Conservation (phyloP, 2,888 invertebrate genomes). For the Kryphioiulus occultus region DNA sequence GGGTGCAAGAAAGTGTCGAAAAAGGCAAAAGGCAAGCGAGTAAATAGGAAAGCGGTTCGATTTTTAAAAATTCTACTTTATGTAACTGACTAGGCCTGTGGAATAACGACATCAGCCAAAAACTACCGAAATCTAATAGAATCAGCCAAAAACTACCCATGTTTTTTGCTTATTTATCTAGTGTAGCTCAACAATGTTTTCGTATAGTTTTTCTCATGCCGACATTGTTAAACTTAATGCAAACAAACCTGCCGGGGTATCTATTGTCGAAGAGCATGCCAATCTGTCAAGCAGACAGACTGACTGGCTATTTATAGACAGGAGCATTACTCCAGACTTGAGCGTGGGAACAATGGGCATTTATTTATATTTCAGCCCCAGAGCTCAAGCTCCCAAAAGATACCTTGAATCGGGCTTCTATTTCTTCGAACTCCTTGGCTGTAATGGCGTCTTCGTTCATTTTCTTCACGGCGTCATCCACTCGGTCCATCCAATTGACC, state of each 20-base stretch:
- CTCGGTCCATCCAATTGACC: conserved; percentile 89
- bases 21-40: not conserved
- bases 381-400: not conserved
- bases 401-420: conserved; percentile 89
- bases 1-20: not conserved
- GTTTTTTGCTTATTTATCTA: too few relatives aligned
- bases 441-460: conserved; percentile 85
- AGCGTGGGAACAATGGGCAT: not conserved
- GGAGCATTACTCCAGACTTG: not conserved
- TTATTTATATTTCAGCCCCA: not conserved
- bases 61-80: too few relatives aligned
- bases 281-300: not conserved
- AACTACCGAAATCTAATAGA: too few relatives aligned
- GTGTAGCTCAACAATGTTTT: not conserved
- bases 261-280: not conserved
- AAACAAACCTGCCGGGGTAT: not conserved
- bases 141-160: too few relatives aligned
- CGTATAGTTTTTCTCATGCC: not conserved
- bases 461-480: conserved; percentile 81
- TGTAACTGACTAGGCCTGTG: too few relatives aligned
- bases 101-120: too few relatives aligned
- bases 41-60: too few relatives aligned
- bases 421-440: conserved; percentile 87
- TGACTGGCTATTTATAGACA: not conserved
- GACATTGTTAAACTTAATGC: not conserved